phyloP scores from a whole-genome alignment of 2,113 vertebrate genomes.

The Scalopus aquaticus region DNA sequence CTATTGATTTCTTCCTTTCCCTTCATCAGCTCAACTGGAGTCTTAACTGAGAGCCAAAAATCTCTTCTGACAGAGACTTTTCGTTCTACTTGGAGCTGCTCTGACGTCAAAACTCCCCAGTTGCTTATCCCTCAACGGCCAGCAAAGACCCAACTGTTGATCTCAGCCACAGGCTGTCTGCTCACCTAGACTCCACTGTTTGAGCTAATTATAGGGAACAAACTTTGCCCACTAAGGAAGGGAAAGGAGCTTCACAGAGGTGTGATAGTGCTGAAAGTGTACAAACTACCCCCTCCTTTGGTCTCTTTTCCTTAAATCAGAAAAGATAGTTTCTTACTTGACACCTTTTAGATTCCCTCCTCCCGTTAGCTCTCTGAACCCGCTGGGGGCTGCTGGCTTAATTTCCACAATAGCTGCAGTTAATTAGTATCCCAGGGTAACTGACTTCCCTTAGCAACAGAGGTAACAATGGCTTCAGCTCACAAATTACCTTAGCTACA shows the following conservation, averaged over 20 bases:
- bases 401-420: constrained; percentile 76
- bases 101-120: constrained; percentile 33
- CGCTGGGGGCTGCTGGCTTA: constrained; percentile 69
- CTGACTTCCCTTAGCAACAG: constrained; percentile 78
- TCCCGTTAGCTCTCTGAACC: constrained; percentile 63
- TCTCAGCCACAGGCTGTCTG: constrained; percentile 61
- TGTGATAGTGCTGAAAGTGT: constrained; percentile 47
- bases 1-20: constrained; percentile 57
- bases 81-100: constrained; percentile 38
- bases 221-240: constrained; percentile 58
- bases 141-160: constrained; percentile 40
- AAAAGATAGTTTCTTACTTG: constrained; percentile 63
- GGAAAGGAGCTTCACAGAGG: constrained; percentile 61
- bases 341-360: constrained; percentile 59
- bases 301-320: constrained; percentile 52
- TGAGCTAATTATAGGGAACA: constrained; percentile 67
- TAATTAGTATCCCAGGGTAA: constrained; percentile 81
- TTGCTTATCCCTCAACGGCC: constrained; percentile 36
- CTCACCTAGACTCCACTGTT: constrained; percentile 25
- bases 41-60: constrained; percentile 33
- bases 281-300: constrained; percentile 21
- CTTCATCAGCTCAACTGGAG: constrained; percentile 47
- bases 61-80: constrained; percentile 55
- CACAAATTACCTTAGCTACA: constrained; percentile 75
- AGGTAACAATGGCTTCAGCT: constrained; percentile 70